Conservation (phyloP, 2,797 vertebrate species). For the Columba guinea region DNA sequence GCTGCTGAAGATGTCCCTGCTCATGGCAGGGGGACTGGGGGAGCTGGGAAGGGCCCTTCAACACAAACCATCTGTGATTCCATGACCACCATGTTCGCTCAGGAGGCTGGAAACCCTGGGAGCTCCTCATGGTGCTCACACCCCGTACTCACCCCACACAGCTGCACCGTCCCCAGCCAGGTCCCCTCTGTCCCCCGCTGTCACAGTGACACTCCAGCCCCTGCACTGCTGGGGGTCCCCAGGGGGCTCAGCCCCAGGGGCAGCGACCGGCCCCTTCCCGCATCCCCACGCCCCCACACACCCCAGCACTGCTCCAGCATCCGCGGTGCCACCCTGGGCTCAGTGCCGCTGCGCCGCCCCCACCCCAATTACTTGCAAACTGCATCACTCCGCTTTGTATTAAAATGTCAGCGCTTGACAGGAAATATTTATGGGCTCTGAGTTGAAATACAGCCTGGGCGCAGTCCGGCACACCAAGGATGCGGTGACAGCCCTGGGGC, state of each 20-base stretch:
- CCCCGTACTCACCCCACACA: neutral
- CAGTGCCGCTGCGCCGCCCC: neutral
- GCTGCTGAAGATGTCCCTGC: too few species aligned
- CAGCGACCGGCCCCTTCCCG: neutral
- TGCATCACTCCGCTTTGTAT: neutral
- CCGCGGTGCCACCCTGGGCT: too few species aligned
- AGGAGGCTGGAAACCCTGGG: neutral
- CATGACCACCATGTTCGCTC: neutral
- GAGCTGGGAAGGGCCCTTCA: too few species aligned
- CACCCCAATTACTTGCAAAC: neutral
- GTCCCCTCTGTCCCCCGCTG: neutral
- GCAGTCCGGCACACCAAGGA: rapidly evolving
- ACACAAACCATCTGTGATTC: too few species aligned
- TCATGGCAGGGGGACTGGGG: too few species aligned
- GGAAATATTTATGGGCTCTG: neutral
- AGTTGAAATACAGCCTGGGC: rapidly evolving
- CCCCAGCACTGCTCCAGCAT: too few species aligned
- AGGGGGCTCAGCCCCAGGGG: neutral
- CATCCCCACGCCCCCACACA: neutral
- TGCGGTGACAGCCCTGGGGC: neutral
- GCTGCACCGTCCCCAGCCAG: neutral
- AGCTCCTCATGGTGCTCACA: neutral
- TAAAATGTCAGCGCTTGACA: neutral
- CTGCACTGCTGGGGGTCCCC: rapidly evolving
- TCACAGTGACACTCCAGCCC: neutral